These are phyloP conservation scores for Athalia cordata DNA, from an alignment of 2,888 invertebrate species.

Conservation along the genomic window DNA sequence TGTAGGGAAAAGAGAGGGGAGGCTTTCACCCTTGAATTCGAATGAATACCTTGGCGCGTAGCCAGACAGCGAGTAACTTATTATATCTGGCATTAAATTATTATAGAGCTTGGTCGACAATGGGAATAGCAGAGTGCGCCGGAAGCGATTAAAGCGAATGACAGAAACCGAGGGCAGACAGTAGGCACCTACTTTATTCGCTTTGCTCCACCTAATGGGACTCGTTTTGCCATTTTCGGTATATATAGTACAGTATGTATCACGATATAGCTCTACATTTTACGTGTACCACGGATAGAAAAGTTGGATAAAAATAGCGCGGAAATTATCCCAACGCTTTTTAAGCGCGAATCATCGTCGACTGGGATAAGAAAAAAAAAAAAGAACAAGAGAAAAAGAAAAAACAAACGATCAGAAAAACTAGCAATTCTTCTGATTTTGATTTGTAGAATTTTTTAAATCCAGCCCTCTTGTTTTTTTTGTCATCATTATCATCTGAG, in stretches of 20 bases:
- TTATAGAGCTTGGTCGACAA: conserved; percentile 71
- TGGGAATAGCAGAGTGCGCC: conserved; percentile 71
- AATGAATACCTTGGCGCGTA: conserved; percentile 69
- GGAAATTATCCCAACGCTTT: background rate
- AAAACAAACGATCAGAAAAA: too few species aligned
- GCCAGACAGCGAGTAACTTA: conserved; percentile 73
- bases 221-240: conserved; percentile 38
- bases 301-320: background rate
- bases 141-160: conserved; percentile 72
- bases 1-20: background rate
- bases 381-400: too few species aligned
- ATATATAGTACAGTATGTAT: background rate
- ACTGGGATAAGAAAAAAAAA: too few species aligned
- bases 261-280: background rate
- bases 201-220: conserved; percentile 34
- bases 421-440: too few species aligned
- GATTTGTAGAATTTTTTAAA: too few species aligned
- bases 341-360: too few species aligned
- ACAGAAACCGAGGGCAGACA: conserved; percentile 55
- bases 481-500: background rate
- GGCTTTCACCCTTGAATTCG: conserved; percentile 67
- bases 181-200: conserved; percentile 26
- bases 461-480: background rate
- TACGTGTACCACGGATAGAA: background rate
- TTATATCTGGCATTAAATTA: conserved; percentile 74